Evolutionary conservation across 1,140 invertebrate species (phyloP), one percentile per base, ranked within the genome.

Genomic region (Acarapis woodi): DNA sequence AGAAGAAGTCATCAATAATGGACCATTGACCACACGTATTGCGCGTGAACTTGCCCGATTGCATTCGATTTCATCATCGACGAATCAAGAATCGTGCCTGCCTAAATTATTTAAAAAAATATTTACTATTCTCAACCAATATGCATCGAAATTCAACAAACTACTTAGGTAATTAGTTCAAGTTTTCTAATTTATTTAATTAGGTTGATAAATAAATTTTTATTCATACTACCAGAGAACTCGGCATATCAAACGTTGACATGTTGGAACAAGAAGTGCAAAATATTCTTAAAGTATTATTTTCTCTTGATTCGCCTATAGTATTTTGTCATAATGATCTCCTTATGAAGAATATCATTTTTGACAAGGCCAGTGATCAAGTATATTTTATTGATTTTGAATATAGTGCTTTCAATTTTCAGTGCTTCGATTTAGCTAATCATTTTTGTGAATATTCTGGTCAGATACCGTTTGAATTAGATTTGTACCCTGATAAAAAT

Each of bases 311-410:
- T 40, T 77, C 68, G 58, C 73, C 76, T n/a, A 54, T 87, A 41
- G 85, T 93, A 16, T 90, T 93, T 59, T 73, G 74, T 53, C 90
- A 99, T 61, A 99, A 99, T 61, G 90, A 99, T 63, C 65, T 96
- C 38, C 62, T 97, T 43, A 60, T 93, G 40, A 77, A 70, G 48
- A 99, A 99, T 60, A 70, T 97, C 39, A 68, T 97, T 36, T 73
- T 73, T 49, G 68, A 78, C 48, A 22, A 33, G 10, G 12, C 16
- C 12, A 28, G 25, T 46, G 47, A 49, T 39, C 47, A 47, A 39
- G 68, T 94, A 3, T 70, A 68, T 16, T 96, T 97, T 53, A 97
- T 97, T 48, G 90, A 97, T 58, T 96, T 80, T 57, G 90, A 97
- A 56, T 97, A 97, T 59, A 75, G 77, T 5, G 72, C 66, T 40